phyloP scores from a whole-genome alignment of 2,888 invertebrate species.

The Andrena haemorrhoa region DNA sequence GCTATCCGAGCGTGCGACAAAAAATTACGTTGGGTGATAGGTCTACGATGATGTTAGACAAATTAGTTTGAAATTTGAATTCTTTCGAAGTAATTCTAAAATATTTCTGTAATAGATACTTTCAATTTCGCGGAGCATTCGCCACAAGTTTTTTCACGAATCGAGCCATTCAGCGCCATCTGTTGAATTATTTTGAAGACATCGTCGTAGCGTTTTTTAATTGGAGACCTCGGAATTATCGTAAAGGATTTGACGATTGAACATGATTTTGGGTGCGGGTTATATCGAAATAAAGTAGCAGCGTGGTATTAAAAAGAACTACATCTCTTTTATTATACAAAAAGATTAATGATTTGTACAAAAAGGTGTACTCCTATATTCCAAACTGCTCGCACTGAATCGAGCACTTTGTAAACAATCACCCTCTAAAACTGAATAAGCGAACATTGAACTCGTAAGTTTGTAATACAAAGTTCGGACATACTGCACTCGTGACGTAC shows the following conservation, averaged over 20 bases:
- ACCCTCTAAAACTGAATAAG: constrained; percentile 45
- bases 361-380: constrained; percentile 73
- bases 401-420: constrained; percentile 55
- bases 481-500: constrained; percentile 17
- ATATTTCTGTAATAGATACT: too few relatives aligned
- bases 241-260: neutral
- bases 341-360: constrained; percentile 77
- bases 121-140: too few relatives aligned
- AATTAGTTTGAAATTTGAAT: too few relatives aligned
- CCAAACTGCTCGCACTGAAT: constrained; percentile 45
- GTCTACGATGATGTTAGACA: too few relatives aligned
- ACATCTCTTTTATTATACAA: constrained; percentile 77
- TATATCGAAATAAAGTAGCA: neutral
- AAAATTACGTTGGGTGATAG: too few relatives aligned
- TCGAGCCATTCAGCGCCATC: too few relatives aligned
- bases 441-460: constrained; percentile 46
- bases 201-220: too few relatives aligned
- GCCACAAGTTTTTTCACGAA: too few relatives aligned
- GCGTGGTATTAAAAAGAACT: constrained; percentile 64
- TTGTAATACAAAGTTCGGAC: constrained; percentile 27
- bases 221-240: too few relatives aligned
- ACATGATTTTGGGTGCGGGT: neutral
- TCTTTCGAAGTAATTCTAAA: too few relatives aligned
- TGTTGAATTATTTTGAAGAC: too few relatives aligned
- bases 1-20: too few relatives aligned